Base-by-base conservation (phyloP, 2,888 invertebrate genomes). In the Isoperla grammatica region DNA sequence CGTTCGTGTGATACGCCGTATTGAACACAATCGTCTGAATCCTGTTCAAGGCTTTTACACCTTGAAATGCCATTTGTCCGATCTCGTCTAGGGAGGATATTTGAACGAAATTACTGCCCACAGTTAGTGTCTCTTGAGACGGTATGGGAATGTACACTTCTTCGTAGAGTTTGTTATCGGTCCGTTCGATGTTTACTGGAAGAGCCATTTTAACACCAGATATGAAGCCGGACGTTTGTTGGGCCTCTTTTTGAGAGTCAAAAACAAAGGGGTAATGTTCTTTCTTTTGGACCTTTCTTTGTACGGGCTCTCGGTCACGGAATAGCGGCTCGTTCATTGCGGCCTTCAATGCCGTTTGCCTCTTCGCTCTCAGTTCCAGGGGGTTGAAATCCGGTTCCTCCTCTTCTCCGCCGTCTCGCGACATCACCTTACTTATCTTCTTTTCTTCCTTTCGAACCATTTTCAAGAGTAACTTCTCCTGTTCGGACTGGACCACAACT, bases 11-110 rank as follows among this genome's bases (percentile, higher is more conserved):
- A 76, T 98, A 99, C 0, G 99, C 99, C 0, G 93, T 86, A 62
- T 93, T 87, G 74, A 88, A 99, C 0, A 99, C 98, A 48, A 97
- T 88, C 0, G 94, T 92, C 73, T 99, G 99, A 67, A 99, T 97
- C 57, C 89, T 81, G 75, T 99, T 99, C 37, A 99, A 78, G 56
- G 84, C 79, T 71, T 89, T 86, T 56, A 92, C 87, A 67, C 90
- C 92, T 68, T 85, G 83, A 73, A 99, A 99, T 0, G 92, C 95
- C 75, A 88, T 80, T 76, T 88, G 86, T 0, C 93, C 95, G 57
- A 95, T 85, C 74, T 85, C 81, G 71, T 88, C 88, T 67, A 88
- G 73, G 20, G 79, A 75, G 1, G 81, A 75, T 64, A 87, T 79
- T 35, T 80, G 76, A 1, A 91, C 78, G 56, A 83, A 78, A 67